Base-by-base conservation (phyloP, 1,140 invertebrate genomes). In the Zeugodacus cucurbitae region DNA sequence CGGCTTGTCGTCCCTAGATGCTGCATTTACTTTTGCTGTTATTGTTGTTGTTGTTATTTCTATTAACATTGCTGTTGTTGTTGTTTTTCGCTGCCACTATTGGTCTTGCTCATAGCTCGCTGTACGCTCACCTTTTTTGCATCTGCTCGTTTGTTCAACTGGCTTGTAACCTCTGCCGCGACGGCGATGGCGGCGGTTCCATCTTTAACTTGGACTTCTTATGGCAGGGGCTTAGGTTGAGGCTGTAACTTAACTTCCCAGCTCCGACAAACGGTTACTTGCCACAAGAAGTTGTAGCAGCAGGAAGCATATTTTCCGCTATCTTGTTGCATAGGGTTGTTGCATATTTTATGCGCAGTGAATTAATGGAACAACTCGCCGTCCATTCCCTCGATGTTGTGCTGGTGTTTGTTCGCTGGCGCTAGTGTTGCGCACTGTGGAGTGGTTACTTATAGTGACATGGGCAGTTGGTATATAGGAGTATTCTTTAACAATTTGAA, bases 221-320 rank as follows among this genome's bases (percentile, higher is more conserved):
- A 34, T 17, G 11, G n/a, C 74, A 26, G 8, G 41, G 11, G 41
- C 44, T 54, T 82, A 14, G 34, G 74, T 34, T n/a, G 44, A 82
- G 44, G 74, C 74, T 29, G 74, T 82, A 82, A 82, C 41, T 82
- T 82, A 82, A 82, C 74, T 82, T 82, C 41, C 14, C n/a, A 82
- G 41, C 74, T 82, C 37, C 74, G 41, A 82, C 74, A 48, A 82
- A 82, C 74, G 41, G 74, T 82, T 82, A 74, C 74, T 86, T 59
- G 54, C 14, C 57, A 37, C 57, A 86, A 86, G 57, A 86, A 86
- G 85, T 86, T 86, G 85, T 86, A 58, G 85, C 85, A 86, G 44
- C 85, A 86, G 85, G 85, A 86, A 86, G 85, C 48, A 86, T 86
- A 86, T 86, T 86, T 86, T 86, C 85, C 85, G 85, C 85, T 86